phyloP scores from a whole-genome alignment of 2,113 vertebrate species.

The Brienomyrus brachyistius region DNA sequence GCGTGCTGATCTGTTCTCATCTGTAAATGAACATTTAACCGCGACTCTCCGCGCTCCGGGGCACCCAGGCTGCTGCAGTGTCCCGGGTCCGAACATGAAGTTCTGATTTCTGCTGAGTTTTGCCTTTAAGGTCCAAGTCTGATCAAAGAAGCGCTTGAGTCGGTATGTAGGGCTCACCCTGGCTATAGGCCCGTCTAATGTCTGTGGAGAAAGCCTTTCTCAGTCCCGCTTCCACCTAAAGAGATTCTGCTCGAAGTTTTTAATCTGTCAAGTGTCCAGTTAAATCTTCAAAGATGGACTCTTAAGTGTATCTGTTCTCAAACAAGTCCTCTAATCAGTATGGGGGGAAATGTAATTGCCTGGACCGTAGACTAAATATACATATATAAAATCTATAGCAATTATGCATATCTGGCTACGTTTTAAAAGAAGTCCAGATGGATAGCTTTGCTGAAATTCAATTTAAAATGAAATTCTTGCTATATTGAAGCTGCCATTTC shows the following conservation, averaged over 20 bases:
- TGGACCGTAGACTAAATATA: slow-evolving; percentile 40
- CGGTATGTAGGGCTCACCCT: slow-evolving; percentile 31
- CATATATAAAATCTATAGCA: slow-evolving; percentile 51
- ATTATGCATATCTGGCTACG: slow-evolving; percentile 54
- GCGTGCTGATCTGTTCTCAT: neutral
- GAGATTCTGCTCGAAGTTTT: slow-evolving; percentile 57
- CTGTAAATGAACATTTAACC: neutral
- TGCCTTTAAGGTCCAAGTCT: slow-evolving; percentile 33
- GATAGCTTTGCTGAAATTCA: slow-evolving; percentile 49
- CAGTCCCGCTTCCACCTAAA: slow-evolving; percentile 47
- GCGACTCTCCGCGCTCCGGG: too few relatives aligned
- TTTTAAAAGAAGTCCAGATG: slow-evolving; percentile 46
- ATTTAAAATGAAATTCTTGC: slow-evolving; percentile 64
- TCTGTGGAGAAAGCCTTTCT: slow-evolving; percentile 35
- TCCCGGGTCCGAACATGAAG: neutral
- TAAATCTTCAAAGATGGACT: slow-evolving; percentile 66
- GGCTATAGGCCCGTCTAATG: slow-evolving; percentile 35
- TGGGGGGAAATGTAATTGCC: slow-evolving; percentile 50
- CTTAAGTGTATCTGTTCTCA: slow-evolving; percentile 54
- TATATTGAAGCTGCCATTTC: slow-evolving; percentile 61
- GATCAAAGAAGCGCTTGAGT: slow-evolving; percentile 30
- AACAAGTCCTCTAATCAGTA: slow-evolving; percentile 55
- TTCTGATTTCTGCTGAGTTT: slow-evolving; percentile 12
- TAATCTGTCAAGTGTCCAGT: slow-evolving; percentile 57
- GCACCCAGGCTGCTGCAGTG: neutral